Evolutionary conservation across 2,113 vertebrate species (phyloP), one percentile per base, ranked within the genome.

Genomic region (Engraulis encrasicolus): DNA sequence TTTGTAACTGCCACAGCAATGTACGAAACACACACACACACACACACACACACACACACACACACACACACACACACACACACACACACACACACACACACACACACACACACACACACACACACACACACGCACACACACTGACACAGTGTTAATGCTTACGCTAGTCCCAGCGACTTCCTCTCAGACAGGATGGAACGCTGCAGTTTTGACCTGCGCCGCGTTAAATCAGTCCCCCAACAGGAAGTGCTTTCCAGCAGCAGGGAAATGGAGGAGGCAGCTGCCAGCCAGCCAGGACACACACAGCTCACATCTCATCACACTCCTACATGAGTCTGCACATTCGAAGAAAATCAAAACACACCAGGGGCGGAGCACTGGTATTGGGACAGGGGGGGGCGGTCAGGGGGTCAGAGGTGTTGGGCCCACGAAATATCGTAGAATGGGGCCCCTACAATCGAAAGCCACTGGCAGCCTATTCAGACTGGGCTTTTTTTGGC

Each of bases 151-250:
- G 87, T 66, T 66, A 66, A n/a, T 66, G 58, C 58, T 66, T 66
- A 66, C 58, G 58, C 71, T 86, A 71, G 54, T 36, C 27, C 58
- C 81, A n/a, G 77, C 85, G 83, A 86, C 82, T 85, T 88, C 79
- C 83, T 66, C 23, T 80, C 83, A 78, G 78, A 86, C 61, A 83
- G 85, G 88, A 90, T 89, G 86, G 88, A 90, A 88, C 79, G 14
- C 50, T 81, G 78, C 85, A 49, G 78, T 83, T 82, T 89, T 89
- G 87, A 88, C 89, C 87, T 37, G 71, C 66, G 52, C 82, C 78
- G 58, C 87, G 27, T 66, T 89, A 86, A 88, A 89, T 90, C 87
- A 82, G 86, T 80, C 82, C 78, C 78, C 45, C 80, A 54, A 82
- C 88, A 87, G 88, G 88, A 90, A 85, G 88, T 52, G 77, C 82